Base-by-base conservation (phyloP, 2,888 invertebrate genomes). In the Psococerastis gibbosa region DNA sequence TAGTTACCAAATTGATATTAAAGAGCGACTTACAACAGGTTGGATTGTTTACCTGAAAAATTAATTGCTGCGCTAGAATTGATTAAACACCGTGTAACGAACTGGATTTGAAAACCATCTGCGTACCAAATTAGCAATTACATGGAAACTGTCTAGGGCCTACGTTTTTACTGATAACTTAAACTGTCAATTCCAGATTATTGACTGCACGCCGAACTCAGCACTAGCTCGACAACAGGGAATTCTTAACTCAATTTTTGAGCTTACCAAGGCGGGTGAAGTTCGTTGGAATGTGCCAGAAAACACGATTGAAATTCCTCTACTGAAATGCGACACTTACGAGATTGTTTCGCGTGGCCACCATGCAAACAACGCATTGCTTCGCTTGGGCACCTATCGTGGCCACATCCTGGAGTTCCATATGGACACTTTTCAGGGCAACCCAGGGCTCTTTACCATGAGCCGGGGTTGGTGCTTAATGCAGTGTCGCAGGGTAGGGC, bases 261-360 rank as follows among this genome's bases (percentile, higher is more conserved):
- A 60, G 23, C 55, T 76, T 52, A 72, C 73, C 54, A 70, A 72
- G 50, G 68, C 63, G 51, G 73, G 73, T 27, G 74, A 75, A 59
- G 73, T 75, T 5, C 68, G 66, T 5, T 75, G 74, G 74, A 70
- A 67, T 51, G 62, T 72, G 47, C 60, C 68, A 35, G 69, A 70
- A 41, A 66, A 67, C 49, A 60, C 67, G 2, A 67, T 68, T 52
- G 60, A 61, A 3, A 62, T 72, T 53, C 72, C 75, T 22, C 61
- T 76, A 52, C 75, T 75, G 56, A 69, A 66, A 54, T 75, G 75
- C 61, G 75, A 76, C 58, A 75, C 74, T n/a, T 76, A 71, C 56
- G 75, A 75, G 61, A 62, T 71, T 43, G 60, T 60, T 48, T 18
- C 38, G 5, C 6, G 38, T 13, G 57, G 52, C 43, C 56, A 56